These are phyloP conservation scores for Bursaphelenchus mucronatus DNA, from an alignment of 1,140 invertebrate genomes.

Conservation along the genomic window DNA sequence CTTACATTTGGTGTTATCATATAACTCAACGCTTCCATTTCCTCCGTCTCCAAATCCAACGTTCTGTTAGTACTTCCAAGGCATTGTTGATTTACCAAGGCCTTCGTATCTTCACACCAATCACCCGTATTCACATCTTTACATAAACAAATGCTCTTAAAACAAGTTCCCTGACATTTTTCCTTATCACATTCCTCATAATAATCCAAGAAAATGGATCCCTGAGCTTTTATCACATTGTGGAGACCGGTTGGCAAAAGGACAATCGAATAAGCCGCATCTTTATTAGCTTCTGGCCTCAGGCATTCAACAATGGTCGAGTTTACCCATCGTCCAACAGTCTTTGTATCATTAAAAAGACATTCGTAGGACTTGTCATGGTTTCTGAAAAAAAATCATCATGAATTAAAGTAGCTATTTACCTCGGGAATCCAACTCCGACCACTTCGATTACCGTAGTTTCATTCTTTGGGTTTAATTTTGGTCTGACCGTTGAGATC, in stretches of 20 bases:
- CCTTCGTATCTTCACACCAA: not conserved
- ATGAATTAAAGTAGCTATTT: too few relatives aligned
- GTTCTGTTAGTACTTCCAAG: too few relatives aligned
- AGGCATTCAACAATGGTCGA: conserved; percentile 1
- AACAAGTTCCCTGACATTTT: conserved; percentile 12
- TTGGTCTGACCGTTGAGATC: conserved; percentile 1
- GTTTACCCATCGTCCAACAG: conserved; percentile 6
- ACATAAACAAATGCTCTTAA: conserved; percentile 5
- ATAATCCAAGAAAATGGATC: conserved; percentile 8
- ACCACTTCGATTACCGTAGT: not conserved
- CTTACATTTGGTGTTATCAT: not conserved
- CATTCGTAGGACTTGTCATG: conserved; percentile 4
- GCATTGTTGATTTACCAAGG: too few relatives aligned
- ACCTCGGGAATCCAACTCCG: conserved; percentile 14
- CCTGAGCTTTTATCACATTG: not conserved
- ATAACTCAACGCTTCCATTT: conserved; percentile 2
- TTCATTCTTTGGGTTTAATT: not conserved
- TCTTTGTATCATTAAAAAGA: conserved; percentile 10
- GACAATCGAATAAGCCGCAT: not conserved
- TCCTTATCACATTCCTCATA: not conserved
- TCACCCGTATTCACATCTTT: not conserved
- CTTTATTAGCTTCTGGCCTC: not conserved
- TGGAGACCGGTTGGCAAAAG: conserved; percentile 4
- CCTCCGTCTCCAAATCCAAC: not conserved
- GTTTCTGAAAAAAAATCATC: conserved; percentile 10